These are phyloP conservation scores for Hippocampus mohnikei DNA, from an alignment of 2,113 vertebrate genomes.

Conservation along the genomic window DNA sequence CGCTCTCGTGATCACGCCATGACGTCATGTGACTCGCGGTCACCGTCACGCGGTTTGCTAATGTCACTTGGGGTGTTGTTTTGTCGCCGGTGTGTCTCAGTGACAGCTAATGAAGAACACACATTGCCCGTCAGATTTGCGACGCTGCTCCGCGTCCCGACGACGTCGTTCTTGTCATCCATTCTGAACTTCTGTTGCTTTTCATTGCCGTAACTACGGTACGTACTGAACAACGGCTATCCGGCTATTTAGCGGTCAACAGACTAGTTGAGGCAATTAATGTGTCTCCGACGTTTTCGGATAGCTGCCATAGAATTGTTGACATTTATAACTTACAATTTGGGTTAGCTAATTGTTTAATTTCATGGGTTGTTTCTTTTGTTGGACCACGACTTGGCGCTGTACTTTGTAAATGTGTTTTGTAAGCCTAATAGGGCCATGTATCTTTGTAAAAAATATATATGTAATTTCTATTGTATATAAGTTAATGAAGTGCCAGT, in stretches of 20 bases:
- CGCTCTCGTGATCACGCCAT: background rate
- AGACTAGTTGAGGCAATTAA: background rate
- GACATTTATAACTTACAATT: background rate
- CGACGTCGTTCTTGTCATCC: background rate
- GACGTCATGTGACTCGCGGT: background rate
- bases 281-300: background rate
- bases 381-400: background rate
- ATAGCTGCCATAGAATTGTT: background rate
- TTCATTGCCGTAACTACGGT: background rate
- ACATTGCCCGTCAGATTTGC: background rate
- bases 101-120: background rate
- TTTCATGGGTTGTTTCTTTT: background rate
- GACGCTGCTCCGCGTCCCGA: background rate
- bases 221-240: background rate
- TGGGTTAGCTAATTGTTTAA: background rate
- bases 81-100: background rate
- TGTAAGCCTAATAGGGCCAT: background rate
- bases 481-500: background rate
- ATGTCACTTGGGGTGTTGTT: background rate
- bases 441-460: background rate
- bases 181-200: background rate
- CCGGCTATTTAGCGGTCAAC: background rate
- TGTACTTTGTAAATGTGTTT: background rate
- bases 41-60: background rate
- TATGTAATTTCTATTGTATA: background rate